Conservation (phyloP, 2,888 invertebrate genomes). For the Drosophila limbata region DNA sequence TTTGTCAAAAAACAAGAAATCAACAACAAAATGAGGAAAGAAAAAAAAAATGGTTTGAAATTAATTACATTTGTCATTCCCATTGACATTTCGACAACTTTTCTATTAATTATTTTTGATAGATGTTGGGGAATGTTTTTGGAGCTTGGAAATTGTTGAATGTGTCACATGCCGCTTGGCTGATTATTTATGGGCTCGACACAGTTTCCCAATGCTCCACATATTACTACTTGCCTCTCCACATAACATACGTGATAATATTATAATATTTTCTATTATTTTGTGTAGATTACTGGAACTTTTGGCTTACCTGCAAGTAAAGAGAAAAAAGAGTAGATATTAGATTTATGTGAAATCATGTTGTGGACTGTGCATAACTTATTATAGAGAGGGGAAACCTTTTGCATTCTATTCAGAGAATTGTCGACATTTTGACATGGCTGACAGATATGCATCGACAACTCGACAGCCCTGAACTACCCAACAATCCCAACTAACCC, state of each 20-base stretch:
- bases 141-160: slow-evolving; percentile 42
- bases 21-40: slow-evolving; percentile 2
- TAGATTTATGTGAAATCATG: slow-evolving; percentile 30
- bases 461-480: slow-evolving; percentile 22
- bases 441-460: slow-evolving; percentile 75
- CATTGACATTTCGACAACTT: slow-evolving; percentile 81
- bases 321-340: slow-evolving; percentile 18
- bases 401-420: slow-evolving; percentile 26
- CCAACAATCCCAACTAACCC: slow-evolving; percentile 32
- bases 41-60: slow-evolving; percentile 48
- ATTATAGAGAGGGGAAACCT: slow-evolving; percentile 37
- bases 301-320: slow-evolving; percentile 53
- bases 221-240: slow-evolving; percentile 35
- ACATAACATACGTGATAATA: slow-evolving; percentile 22
- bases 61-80: slow-evolving; percentile 78
- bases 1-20: slow-evolving; percentile 61
- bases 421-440: slow-evolving; percentile 71
- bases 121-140: slow-evolving; percentile 56
- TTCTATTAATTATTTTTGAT: slow-evolving; percentile 78
- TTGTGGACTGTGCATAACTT: slow-evolving; percentile 29
- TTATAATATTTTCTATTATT: slow-evolving; percentile 16
- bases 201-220: slow-evolving; percentile 73
- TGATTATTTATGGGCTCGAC: slow-evolving; percentile 77
- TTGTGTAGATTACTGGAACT: slow-evolving; percentile 1
- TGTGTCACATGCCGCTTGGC: slow-evolving; percentile 52